Conservation (phyloP, 2,888 invertebrate species). For the Leptogaster cylindrica region DNA sequence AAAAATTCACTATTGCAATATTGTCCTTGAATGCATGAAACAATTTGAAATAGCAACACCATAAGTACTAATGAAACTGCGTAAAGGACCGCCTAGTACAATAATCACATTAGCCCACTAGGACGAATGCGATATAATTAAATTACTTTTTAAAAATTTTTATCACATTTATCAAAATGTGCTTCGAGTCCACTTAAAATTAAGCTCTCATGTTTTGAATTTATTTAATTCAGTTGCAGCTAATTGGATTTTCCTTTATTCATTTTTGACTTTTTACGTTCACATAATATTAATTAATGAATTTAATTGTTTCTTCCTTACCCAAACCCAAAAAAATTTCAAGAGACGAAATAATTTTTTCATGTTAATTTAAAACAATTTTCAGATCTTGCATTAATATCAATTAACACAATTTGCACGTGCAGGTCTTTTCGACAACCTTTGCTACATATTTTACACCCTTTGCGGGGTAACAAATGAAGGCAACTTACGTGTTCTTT, state of each 20-base stretch:
- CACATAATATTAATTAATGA: conserved; percentile 9
- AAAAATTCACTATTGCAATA: too few relatives aligned
- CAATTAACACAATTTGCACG: too few relatives aligned
- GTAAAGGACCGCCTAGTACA: background rate
- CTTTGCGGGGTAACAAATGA: too few relatives aligned
- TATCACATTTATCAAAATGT: conserved; percentile 15
- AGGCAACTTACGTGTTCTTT: too few relatives aligned
- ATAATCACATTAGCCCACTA: background rate
- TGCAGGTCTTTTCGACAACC: too few relatives aligned
- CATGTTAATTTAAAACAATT: too few relatives aligned
- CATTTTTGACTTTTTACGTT: conserved; percentile 12
- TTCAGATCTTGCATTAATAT: too few relatives aligned
- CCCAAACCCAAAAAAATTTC: too few relatives aligned
- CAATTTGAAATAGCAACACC: too few relatives aligned
- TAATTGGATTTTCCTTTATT: conserved; percentile 7
- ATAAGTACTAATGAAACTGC: background rate
- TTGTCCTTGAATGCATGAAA: background rate
- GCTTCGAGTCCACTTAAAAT: background rate
- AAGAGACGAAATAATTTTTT: too few relatives aligned
- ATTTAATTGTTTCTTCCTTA: background rate
- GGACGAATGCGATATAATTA: conserved; percentile 6
- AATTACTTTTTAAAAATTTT: conserved; percentile 18
- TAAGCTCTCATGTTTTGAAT: conserved; percentile 5
- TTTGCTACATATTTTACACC: too few relatives aligned
- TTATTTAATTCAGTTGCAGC: conserved; percentile 13